Base-by-base conservation (phyloP, 30 jellyfish, hydroid and myxozoan species). In the Nemopilema nomurai region DNA sequence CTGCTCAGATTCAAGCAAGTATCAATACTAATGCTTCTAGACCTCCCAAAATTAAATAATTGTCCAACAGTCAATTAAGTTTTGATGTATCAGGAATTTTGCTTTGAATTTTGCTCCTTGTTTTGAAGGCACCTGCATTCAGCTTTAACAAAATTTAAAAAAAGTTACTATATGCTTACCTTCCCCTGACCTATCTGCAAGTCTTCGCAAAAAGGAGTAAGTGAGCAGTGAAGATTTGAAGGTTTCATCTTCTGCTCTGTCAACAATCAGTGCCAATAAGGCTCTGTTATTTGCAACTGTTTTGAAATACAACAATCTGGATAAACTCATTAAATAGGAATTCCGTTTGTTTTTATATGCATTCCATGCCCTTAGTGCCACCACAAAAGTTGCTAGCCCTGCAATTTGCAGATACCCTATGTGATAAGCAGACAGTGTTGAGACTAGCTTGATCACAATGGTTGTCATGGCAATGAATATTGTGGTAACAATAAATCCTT, bases 261-360 rank as follows among this genome's bases (percentile, higher is more conserved):
- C 98, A 65, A 81, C 95, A 50, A 92, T 87, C 76, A 92, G 82
- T 17, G 96, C 89, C 76, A 92, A 69, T 53, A 92, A 66, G 20
- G 97, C 97, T 82, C 97, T 82, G 74, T 92, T 92, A 78, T 83
- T 92, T 68, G 97, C 98, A 4, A 92, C 86, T 64, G 96, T 82
- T 52, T 92, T 92, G 89, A 72, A 92, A 69, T 92, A 92, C 23
- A 92, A 80, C 26, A 86, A 31, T 50, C 80, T 87, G 22, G 98
- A 82, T 16, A 87, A 71, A 49, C 90, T 87, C 81, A 79, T 74
- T 76, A 92, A 73, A 71, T 92, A 92, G 1, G 84, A 64, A 69
- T 86, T 92, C 30, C 98, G 84, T 84, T 92, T 92, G 67, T 92
- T 92, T 67, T 82, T 87, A 86, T 92, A 92, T 21, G 96, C 92